Conservation (phyloP, 35 echinoderm and acorn worm genomes). For the Diadema setosum region DNA sequence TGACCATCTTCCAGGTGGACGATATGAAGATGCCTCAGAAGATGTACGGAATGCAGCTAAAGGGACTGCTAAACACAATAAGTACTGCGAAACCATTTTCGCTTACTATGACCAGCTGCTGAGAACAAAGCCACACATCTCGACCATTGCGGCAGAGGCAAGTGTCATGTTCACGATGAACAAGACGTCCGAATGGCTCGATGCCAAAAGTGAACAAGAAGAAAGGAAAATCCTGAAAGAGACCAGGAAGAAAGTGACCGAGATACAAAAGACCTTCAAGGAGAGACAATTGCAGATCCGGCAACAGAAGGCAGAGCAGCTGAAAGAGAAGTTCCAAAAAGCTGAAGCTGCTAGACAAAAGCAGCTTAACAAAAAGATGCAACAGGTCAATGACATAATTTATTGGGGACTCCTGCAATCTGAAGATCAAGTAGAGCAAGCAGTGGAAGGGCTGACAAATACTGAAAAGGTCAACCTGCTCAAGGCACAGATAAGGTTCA, state of each 20-base stretch:
- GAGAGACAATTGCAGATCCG: not conserved
- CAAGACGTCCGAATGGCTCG: not conserved
- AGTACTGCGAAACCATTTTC: conserved; percentile 43
- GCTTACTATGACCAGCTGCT: conserved; percentile 38
- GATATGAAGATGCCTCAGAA: not conserved
- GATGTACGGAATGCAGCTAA: not conserved
- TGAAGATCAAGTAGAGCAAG: not conserved
- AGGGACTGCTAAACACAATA: conserved; percentile 51
- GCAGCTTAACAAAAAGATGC: not conserved
- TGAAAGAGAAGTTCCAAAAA: not conserved
- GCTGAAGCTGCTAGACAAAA: not conserved
- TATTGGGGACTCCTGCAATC: not conserved
- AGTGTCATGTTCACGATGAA: conserved; percentile 30
- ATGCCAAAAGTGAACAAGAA: not conserved
- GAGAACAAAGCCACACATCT: conserved; percentile 36
- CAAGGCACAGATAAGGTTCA: conserved; percentile 13
- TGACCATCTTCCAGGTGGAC: conserved; percentile 32
- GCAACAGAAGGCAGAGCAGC: not conserved
- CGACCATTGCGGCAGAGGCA: conserved; percentile 26
- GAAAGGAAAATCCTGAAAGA: not conserved
- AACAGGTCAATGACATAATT: not conserved
- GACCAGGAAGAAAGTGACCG: not conserved
- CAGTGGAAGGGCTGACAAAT: not conserved
- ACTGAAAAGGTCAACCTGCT: not conserved
- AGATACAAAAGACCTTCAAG: not conserved